phyloP scores from a whole-genome alignment of 1,140 invertebrate genomes.

The Plodia interpunctella region DNA sequence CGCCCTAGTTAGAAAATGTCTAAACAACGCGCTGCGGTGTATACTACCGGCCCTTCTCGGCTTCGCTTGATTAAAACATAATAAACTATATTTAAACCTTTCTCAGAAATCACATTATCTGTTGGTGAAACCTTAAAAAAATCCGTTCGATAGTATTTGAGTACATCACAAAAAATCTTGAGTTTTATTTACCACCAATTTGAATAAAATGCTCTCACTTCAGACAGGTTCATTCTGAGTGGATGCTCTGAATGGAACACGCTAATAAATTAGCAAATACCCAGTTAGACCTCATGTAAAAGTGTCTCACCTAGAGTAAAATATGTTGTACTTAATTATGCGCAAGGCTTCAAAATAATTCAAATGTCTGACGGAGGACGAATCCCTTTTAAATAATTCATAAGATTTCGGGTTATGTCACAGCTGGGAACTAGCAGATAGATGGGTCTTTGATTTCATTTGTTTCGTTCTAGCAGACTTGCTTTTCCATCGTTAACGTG shows the following conservation, averaged over 20 bases:
- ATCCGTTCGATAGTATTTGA: no score
- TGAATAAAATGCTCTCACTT: no score
- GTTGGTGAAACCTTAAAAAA: no score
- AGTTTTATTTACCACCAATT: no score
- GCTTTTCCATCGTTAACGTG: slow-evolving; percentile 22
- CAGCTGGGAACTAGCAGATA: slow-evolving; percentile 25
- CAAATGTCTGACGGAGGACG: slow-evolving; percentile 41
- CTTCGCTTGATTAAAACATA: no score
- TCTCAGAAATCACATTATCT: no score
- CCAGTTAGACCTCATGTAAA: slow-evolving; percentile 20
- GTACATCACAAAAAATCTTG: no score
- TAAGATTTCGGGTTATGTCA: slow-evolving; percentile 36
- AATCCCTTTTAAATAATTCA: slow-evolving; percentile 49
- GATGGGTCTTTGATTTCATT: slow-evolving; percentile 33
- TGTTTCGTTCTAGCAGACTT: slow-evolving; percentile 18
- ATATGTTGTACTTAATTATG: slow-evolving; percentile 41
- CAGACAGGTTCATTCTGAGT: no score
- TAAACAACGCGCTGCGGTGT: not conserved
- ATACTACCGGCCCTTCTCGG: no score
- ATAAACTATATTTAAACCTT: no score
- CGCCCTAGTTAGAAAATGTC: not conserved
- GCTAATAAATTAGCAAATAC: slow-evolving; percentile 25
- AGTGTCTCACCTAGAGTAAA: slow-evolving; percentile 25
- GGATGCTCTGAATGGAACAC: no score
- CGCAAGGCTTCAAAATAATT: slow-evolving; percentile 48